phyloP scores from a whole-genome alignment of 2,113 vertebrate genomes.

The Microcebus jonahi region DNA sequence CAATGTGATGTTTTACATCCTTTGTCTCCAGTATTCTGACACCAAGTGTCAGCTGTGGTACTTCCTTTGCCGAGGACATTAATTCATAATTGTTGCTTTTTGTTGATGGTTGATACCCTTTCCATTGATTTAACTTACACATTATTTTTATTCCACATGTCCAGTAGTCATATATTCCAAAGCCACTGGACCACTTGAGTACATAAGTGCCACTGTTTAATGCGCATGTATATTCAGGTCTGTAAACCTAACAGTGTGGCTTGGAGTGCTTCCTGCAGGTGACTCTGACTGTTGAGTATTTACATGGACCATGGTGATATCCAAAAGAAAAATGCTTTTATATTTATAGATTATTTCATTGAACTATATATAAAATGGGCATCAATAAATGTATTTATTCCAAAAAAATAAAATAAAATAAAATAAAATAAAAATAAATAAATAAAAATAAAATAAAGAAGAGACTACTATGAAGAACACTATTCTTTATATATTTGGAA shows the following conservation, averaged over 20 bases:
- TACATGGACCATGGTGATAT: constrained; percentile 81
- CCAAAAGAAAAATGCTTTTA: constrained; percentile 81
- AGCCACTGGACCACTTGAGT: constrained; percentile 80
- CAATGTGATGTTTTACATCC: constrained; percentile 18
- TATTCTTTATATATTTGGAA: constrained; percentile 23
- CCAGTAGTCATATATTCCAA: constrained; percentile 73
- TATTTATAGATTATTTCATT: constrained; percentile 83
- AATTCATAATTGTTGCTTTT: constrained; percentile 60
- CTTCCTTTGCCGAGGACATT: constrained; percentile 56
- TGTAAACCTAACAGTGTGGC: constrained; percentile 72
- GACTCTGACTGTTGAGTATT: constrained; percentile 80
- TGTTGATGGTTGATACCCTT: constrained; percentile 63
- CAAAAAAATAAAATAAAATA: not conserved
- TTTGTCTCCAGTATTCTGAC: constrained; percentile 64
- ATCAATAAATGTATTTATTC: constrained; percentile 86
- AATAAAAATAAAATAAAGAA: not conserved
- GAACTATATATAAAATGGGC: constrained; percentile 83
- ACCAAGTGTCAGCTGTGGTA: constrained; percentile 71
- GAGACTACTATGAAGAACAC: not conserved
- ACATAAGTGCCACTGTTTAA: constrained; percentile 77
- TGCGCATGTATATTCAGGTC: constrained; percentile 74
- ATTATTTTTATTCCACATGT: constrained; percentile 56
- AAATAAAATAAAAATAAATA: too few species aligned
- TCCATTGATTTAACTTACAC: constrained; percentile 34
- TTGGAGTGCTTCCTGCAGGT: constrained; percentile 70